phyloP scores from a whole-genome alignment of 2,797 vertebrate genomes.

The Miichthys miiuy region DNA sequence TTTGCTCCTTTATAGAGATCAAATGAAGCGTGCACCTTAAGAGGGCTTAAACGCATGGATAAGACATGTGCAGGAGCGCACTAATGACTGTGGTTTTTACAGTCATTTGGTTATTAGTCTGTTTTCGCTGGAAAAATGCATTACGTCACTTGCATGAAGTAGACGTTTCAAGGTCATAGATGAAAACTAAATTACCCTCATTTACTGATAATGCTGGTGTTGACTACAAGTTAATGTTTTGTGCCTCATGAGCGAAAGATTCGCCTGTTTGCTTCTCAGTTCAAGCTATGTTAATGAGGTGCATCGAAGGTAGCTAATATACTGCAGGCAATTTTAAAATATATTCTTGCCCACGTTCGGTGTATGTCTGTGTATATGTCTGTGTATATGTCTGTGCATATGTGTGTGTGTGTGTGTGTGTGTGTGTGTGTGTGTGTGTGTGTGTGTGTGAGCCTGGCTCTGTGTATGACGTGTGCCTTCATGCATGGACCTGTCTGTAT shows the following conservation, averaged over 20 bases:
- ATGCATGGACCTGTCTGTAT: conserved; percentile 66
- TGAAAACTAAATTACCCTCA: conserved; percentile 72
- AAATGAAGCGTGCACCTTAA: conserved; percentile 74
- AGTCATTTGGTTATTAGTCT: conserved; percentile 76
- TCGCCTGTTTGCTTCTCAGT: conserved; percentile 39
- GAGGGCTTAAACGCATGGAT: conserved; percentile 62
- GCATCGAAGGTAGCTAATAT: conserved; percentile 54
- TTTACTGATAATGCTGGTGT: conserved; percentile 67
- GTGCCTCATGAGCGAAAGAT: conserved; percentile 34
- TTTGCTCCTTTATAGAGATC: conserved; percentile 71
- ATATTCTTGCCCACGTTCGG: conserved; percentile 67
- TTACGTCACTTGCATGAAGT: conserved; percentile 67
- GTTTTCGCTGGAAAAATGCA: conserved; percentile 73
- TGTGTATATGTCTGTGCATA: too few species aligned
- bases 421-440: conserved; percentile 12
- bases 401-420: background rate
- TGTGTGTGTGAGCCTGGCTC: conserved; percentile 30
- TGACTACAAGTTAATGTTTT: conserved; percentile 55
- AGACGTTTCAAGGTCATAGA: conserved; percentile 71
- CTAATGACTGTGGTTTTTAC: conserved; percentile 74
- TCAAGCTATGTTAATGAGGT: conserved; percentile 66
- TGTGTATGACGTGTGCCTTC: conserved; percentile 60
- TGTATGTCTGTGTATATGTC: conserved; percentile 15
- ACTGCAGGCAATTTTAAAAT: conserved; percentile 58
- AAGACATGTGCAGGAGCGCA: conserved; percentile 57